Evolutionary conservation across 1,140 invertebrate species (phyloP).

Genomic region (Rhagoletis pomonella): DNA sequence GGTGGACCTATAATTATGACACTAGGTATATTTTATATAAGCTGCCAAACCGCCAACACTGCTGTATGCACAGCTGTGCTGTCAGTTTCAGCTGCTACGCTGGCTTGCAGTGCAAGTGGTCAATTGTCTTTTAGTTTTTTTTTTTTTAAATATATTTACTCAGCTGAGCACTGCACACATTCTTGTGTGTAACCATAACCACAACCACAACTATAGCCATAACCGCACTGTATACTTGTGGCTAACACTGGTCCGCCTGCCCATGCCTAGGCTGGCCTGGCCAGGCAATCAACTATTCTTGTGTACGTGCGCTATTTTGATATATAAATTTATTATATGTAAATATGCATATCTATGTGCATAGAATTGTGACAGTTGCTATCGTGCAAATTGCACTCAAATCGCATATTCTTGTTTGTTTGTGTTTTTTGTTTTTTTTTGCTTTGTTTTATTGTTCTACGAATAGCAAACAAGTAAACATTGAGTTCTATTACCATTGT

Average conservation of each 20-base stretch:
- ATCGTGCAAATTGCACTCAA: constrained; percentile 9
- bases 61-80: too few species aligned
- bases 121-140: neutral
- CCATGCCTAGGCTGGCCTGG: neutral
- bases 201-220: neutral
- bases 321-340: neutral
- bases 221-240: neutral
- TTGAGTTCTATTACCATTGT: constrained; percentile 19
- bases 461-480: constrained; percentile 2
- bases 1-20: too few species aligned
- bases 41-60: too few species aligned
- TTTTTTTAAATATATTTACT: too few species aligned
- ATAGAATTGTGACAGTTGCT: neutral
- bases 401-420: neutral
- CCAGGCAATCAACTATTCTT: constrained; percentile 27
- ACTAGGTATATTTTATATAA: too few species aligned
- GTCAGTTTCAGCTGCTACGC: too few species aligned
- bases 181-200: constrained; percentile 11
- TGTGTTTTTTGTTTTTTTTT: too few species aligned
- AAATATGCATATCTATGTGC: neutral
- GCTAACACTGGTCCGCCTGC: neutral
- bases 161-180: neutral
- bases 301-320: neutral
- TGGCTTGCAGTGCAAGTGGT: constrained; percentile 21
- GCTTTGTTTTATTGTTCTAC: too few species aligned